These are phyloP conservation scores for Eidolon dupreanum DNA, from an alignment of 2,797 vertebrate species.

Conservation along the genomic window DNA sequence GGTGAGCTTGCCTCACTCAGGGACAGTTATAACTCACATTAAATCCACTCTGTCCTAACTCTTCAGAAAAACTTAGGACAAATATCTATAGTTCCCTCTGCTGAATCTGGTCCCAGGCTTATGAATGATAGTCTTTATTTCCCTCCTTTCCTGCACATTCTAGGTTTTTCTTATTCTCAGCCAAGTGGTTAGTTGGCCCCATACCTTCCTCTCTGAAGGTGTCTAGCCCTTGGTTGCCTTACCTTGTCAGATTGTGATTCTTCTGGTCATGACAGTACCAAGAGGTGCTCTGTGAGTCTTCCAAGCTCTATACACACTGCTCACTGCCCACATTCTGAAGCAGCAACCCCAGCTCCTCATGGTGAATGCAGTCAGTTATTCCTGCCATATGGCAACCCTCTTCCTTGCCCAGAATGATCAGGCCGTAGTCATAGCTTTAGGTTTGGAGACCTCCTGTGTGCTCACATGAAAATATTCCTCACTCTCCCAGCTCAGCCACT, in stretches of 20 bases:
- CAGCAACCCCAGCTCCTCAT: neutral
- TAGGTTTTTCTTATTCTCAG: neutral
- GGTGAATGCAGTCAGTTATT: neutral
- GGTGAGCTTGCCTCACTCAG: neutral
- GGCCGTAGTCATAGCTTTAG: neutral
- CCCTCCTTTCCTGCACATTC: neutral
- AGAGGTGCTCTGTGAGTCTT: neutral
- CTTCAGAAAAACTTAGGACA: neutral
- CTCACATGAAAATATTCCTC: neutral
- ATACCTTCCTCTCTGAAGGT: neutral
- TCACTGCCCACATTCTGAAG: neutral
- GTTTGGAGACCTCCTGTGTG: neutral
- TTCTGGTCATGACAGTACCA: neutral
- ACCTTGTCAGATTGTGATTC: neutral
- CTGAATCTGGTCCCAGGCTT: neutral
- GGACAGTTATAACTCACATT: neutral
- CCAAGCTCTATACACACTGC: neutral
- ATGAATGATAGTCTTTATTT: neutral
- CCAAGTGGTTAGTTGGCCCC: neutral
- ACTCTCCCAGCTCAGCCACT: neutral
- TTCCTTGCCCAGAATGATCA: neutral
- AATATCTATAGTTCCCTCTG: neutral
- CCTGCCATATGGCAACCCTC: neutral
- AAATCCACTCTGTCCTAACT: neutral
- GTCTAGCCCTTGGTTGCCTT: neutral